Base-by-base conservation (phyloP, 1,140 invertebrate genomes). In the Brachionus rotundiformis region DNA sequence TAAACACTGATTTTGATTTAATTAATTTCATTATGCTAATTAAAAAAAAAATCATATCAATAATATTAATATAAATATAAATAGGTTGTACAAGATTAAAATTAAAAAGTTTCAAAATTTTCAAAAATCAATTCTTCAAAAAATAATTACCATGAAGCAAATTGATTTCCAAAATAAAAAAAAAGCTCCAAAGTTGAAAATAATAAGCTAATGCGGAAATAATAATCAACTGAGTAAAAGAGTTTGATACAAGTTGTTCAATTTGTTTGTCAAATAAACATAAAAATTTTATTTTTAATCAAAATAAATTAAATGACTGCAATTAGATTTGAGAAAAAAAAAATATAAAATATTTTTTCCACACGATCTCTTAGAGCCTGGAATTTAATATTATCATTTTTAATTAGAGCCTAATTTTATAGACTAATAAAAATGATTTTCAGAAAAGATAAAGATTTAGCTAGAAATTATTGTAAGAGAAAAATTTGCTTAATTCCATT, bases 351-450 rank as follows among this genome's bases (percentile, higher is more conserved):
- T 63, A 27, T 63, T 29, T 63, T 63, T 63, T 16, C 25, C 25
- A 1, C 25, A 29, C 25, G 25, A 29, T 63, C 11, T 63, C 25
- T 63, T 1, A 33, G 25, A 63, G 29, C 61, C 61, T 33, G 11
- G 29, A 63, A 63, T n/a, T 63, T 16, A 63, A 63, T 63, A 63
- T 63, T 63, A 63, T 63, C 61, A 63, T 63, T 63, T 63, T 27
- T 63, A 63, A 63, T 63, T 63, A 63, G 29, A 63, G 11, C 29
- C 29, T 29, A 63, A 29, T 63, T 63, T 29, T 29, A 29, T 29
- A 63, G 11, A 63, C 25, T 63, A 63, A 63, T 63, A 63, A 63
- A 63, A 31, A 63, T 19, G 5, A 54, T 54, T 54, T 6, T 33
- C 29, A 33, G 27, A 63, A 63, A 33, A 63, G 19, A 54, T 19